These are phyloP conservation scores for Gavialis gangeticus DNA, from an alignment of 2,113 vertebrate genomes.

Conservation along the genomic window DNA sequence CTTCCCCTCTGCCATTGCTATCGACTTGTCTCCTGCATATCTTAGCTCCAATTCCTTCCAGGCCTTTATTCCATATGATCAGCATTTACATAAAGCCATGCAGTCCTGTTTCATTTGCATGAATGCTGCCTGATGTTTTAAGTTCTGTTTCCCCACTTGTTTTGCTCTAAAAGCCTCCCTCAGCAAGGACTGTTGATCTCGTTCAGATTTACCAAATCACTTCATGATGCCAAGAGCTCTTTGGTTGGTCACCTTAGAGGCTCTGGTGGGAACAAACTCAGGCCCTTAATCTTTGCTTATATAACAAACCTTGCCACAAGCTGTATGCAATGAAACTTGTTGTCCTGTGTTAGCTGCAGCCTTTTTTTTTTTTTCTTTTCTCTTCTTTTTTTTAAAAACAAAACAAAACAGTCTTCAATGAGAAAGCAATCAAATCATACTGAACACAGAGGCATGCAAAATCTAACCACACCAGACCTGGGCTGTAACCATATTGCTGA, in stretches of 20 bases:
- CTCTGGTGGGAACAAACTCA: not conserved
- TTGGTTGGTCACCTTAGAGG: not conserved
- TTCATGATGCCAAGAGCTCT: not conserved
- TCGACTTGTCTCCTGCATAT: conserved; percentile 15
- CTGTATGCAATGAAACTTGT: rapidly evolving
- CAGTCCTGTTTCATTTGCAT: not conserved
- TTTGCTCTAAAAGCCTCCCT: not conserved
- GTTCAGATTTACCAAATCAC: not conserved
- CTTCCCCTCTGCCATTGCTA: not conserved
- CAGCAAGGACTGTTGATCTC: not conserved
- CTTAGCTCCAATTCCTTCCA: conserved; percentile 5
- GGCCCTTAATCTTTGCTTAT: not conserved
- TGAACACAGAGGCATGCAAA: not conserved
- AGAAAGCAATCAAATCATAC: not conserved
- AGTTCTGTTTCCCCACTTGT: not conserved
- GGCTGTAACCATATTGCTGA: not conserved
- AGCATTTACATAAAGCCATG: not conserved
- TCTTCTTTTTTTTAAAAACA: not conserved
- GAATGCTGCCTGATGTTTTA: not conserved
- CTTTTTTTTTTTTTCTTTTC: not conserved
- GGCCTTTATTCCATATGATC: not conserved
- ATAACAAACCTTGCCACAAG: not conserved
- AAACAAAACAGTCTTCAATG: not conserved
- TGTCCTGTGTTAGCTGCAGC: not conserved
- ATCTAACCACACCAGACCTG: not conserved